Percentiles rank a stretch among this genome's conserved stretches.
phyloP scores from a whole-genome alignment of 2,113 vertebrate genomes.

The Isurus oxyrinchus region DNA sequence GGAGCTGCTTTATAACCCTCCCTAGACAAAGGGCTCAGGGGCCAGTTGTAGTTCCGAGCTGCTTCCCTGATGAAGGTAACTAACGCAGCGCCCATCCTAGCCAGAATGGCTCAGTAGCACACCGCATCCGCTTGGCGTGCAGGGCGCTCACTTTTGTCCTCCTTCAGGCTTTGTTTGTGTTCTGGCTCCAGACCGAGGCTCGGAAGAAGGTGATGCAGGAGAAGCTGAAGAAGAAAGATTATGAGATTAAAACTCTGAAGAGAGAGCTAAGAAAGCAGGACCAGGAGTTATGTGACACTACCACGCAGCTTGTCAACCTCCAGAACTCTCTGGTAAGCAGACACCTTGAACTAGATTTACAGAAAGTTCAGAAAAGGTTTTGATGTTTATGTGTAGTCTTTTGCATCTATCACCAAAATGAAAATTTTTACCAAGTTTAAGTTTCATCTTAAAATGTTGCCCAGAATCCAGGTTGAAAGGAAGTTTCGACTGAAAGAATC shows the following conservation, averaged over 20 bases:
- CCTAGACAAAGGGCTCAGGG: neutral
- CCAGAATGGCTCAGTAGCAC: neutral
- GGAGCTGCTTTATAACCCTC: neutral
- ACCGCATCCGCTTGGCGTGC: neutral
- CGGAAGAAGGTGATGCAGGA: slow-evolving; percentile 27
- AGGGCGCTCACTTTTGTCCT: neutral
- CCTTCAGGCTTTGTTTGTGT: neutral
- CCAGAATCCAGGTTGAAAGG: neutral
- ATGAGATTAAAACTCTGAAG: slow-evolving; percentile 1
- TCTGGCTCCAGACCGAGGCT: slow-evolving; percentile 44
- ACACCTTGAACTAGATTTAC: neutral
- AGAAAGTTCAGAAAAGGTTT: neutral
- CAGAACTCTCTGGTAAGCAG: neutral
- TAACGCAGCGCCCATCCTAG: neutral
- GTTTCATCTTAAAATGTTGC: neutral
- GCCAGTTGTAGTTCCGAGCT: neutral
- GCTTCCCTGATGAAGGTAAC: neutral
- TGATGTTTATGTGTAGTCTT: neutral
- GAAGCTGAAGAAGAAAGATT: slow-evolving; percentile 43
- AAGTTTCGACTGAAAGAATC: neutral
- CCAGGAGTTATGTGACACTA: slow-evolving; percentile 38
- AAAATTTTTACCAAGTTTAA: neutral
- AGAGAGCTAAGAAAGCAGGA: slow-evolving; percentile 28
- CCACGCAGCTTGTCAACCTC: accelerated
- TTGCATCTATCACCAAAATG: neutral